Evolutionary conservation across 2,797 vertebrate species (phyloP).

Genomic region (Eulemur albifrons): DNA sequence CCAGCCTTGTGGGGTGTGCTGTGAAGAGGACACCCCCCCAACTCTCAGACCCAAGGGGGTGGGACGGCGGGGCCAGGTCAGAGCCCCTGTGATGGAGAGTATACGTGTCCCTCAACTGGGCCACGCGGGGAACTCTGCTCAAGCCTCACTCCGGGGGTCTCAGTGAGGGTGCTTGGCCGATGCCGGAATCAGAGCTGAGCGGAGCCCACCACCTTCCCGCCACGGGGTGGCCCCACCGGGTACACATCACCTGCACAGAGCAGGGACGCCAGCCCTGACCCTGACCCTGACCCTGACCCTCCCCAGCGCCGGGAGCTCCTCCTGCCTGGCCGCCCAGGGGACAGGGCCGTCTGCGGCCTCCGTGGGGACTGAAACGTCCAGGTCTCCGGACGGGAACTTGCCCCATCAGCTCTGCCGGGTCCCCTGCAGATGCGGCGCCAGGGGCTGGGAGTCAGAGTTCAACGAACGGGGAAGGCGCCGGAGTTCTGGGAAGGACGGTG

Average conservation of each 20-base stretch:
- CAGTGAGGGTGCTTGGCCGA: no score
- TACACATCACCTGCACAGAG: background rate
- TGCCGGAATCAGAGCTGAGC: no score
- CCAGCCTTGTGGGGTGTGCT: background rate
- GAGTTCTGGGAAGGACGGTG: background rate
- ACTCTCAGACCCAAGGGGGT: no score
- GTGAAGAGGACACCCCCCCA: background rate
- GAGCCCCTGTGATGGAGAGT: background rate
- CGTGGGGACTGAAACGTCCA: rapidly evolving
- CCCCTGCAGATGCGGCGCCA: background rate
- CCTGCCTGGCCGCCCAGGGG: background rate
- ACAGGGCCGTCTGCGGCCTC: background rate
- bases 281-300: background rate
- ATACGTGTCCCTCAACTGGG: background rate
- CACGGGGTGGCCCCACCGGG: no score
- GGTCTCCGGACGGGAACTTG: background rate
- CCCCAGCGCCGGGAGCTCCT: background rate
- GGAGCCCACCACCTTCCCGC: background rate
- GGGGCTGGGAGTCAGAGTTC: background rate
- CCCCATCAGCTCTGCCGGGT: background rate
- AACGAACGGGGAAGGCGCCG: background rate
- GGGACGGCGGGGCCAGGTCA: background rate
- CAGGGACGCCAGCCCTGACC: background rate
- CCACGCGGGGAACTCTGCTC: background rate
- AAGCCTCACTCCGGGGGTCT: no score